Evolutionary conservation across 1,140 invertebrate species (phyloP).

Genomic region (Lucilia sericata): DNA sequence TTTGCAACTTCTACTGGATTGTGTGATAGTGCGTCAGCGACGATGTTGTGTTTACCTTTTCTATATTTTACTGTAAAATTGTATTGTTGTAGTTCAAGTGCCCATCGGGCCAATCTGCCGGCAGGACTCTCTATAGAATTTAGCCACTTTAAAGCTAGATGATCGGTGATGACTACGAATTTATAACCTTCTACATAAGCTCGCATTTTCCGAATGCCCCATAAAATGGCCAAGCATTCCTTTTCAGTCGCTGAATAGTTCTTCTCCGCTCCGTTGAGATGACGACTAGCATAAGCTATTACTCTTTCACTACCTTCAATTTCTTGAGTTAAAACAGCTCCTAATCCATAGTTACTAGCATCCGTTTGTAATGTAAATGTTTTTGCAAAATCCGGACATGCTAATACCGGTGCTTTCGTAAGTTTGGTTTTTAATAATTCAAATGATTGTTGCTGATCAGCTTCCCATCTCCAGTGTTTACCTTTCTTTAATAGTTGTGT

Average conservation of each 20-base stretch:
- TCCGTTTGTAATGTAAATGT: conserved; percentile 48
- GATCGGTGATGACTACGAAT: conserved; percentile 26
- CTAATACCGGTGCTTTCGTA: conserved; percentile 30
- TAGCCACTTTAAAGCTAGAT: background rate
- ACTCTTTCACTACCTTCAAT: conserved; percentile 41
- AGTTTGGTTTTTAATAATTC: background rate
- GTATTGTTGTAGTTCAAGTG: conserved; percentile 1
- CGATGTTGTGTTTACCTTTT: background rate
- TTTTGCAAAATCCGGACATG: conserved; percentile 40
- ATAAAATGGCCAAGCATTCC: conserved; percentile 40
- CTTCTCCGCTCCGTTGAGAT: conserved; percentile 28
- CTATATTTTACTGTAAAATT: background rate
- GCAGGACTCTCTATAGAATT: background rate
- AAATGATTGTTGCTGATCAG: conserved; percentile 27
- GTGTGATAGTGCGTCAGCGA: conserved; percentile 19
- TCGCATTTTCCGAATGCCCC: conserved; percentile 40
- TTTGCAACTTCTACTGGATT: background rate
- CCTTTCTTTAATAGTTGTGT: background rate
- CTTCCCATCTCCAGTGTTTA: background rate
- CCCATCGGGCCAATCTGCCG: conserved; percentile 8
- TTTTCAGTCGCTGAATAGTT: conserved; percentile 39
- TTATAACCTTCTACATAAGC: conserved; percentile 24
- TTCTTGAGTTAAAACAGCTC: conserved; percentile 54
- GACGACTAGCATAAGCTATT: conserved; percentile 42
- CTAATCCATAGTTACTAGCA: conserved; percentile 54